Conservation (phyloP, 2,113 vertebrate species). For the Oreochromis tanganicae region DNA sequence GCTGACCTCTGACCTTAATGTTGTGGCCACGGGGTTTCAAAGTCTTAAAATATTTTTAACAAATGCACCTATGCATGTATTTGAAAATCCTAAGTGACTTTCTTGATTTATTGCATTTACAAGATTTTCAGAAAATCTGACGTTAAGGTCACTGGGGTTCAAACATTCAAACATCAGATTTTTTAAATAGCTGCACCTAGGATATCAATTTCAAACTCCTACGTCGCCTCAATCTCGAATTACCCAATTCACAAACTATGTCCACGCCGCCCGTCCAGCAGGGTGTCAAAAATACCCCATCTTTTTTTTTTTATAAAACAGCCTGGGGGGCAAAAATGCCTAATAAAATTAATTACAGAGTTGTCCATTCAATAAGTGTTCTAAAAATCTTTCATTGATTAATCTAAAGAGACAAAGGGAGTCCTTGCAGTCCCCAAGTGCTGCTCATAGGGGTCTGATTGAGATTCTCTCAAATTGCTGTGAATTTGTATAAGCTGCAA, state of each 20-base stretch:
- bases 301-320: background rate
- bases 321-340: background rate
- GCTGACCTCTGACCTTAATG: background rate
- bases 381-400: background rate
- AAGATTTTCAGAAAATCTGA: background rate
- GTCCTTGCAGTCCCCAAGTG: background rate
- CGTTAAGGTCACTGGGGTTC: background rate
- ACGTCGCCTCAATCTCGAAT: background rate
- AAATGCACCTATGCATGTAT: background rate
- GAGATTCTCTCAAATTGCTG: background rate
- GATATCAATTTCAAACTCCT: background rate
- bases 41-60: background rate
- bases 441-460: background rate
- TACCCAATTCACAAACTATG: background rate
- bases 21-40: background rate
- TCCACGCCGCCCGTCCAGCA: background rate
- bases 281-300: background rate
- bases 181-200: background rate
- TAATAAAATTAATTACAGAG: background rate
- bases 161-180: background rate
- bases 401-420: accelerated
- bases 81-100: background rate
- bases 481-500: background rate
- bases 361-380: background rate
- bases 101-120: background rate